Evolutionary conservation across 2,797 vertebrate species (phyloP).

Genomic region (Enteromius afrohamiltoni): DNA sequence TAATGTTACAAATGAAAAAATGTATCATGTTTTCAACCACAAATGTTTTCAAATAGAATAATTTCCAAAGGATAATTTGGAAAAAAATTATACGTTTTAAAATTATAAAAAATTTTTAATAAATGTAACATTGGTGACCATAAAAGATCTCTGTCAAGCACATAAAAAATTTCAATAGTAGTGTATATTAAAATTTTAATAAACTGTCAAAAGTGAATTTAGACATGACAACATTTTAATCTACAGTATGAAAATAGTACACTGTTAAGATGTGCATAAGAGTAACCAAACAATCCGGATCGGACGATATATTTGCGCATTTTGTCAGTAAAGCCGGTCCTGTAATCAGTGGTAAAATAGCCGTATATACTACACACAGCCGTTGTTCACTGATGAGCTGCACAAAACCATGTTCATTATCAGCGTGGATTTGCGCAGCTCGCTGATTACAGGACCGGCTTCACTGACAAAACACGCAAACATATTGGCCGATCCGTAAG

Average conservation of each 20-base stretch:
- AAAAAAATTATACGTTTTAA: too few species aligned
- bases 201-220: neutral
- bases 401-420: too few species aligned
- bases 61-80: neutral
- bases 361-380: too few species aligned
- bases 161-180: neutral
- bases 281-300: neutral
- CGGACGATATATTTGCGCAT: too few species aligned
- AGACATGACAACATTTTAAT: neutral
- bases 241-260: neutral
- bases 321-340: too few species aligned
- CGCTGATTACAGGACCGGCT: too few species aligned
- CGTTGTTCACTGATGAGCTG: too few species aligned
- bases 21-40: neutral
- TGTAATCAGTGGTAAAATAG: too few species aligned
- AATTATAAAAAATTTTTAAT: too few species aligned
- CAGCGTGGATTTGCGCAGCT: too few species aligned
- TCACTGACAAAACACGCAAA: too few species aligned
- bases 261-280: neutral
- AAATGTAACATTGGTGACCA: neutral
- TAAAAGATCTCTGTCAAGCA: neutral
- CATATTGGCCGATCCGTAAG: too few species aligned
- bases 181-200: neutral
- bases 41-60: neutral
- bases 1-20: neutral